Conservation (phyloP, 2,113 vertebrate genomes). For the Lepus timidus region DNA sequence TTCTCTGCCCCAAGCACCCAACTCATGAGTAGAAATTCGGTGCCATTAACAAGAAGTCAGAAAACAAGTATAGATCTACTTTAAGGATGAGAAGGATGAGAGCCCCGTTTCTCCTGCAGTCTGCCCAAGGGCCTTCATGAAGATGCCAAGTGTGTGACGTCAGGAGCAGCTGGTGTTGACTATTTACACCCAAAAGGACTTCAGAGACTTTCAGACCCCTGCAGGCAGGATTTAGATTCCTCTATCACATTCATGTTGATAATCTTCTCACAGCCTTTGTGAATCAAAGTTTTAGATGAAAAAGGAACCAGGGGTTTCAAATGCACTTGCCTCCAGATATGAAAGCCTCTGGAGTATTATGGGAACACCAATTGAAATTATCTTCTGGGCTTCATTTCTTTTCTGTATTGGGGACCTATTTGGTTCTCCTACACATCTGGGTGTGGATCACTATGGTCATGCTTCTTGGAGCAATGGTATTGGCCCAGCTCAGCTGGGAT, state of each 20-base stretch:
- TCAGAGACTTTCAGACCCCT: background rate
- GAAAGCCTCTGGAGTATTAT: background rate
- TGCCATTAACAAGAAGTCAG: background rate
- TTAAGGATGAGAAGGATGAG: background rate
- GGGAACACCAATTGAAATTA: background rate
- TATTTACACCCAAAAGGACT: background rate
- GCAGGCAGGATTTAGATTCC: background rate
- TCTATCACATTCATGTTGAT: background rate
- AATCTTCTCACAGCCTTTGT: background rate
- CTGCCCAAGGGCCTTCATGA: background rate
- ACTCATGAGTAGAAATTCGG: background rate
- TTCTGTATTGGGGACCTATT: background rate
- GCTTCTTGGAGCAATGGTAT: background rate
- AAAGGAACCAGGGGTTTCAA: background rate
- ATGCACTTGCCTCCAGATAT: background rate
- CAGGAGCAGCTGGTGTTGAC: background rate
- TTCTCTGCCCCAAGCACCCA: background rate
- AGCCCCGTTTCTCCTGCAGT: background rate
- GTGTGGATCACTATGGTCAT: background rate
- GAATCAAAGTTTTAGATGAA: slow-evolving; percentile 30
- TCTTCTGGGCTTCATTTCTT: background rate
- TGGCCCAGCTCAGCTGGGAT: background rate
- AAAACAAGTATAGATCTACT: background rate
- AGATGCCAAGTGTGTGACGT: background rate
- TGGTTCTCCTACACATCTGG: background rate